Base-by-base conservation (phyloP, 2,797 vertebrate genomes). In the Cetoscarus ocellatus region DNA sequence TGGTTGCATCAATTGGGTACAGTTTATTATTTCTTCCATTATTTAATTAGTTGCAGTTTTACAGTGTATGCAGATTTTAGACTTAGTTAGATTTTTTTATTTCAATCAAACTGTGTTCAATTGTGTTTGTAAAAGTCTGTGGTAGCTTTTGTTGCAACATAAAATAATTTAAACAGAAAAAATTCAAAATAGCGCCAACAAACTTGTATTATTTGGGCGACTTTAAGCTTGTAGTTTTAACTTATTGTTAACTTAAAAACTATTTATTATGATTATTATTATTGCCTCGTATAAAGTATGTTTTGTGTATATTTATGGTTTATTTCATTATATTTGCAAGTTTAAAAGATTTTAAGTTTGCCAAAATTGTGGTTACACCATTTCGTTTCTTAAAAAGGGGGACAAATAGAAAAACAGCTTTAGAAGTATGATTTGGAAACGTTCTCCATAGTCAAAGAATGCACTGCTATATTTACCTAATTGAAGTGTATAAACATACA, bases 231-330 rank as follows among this genome's bases (percentile, higher is more conserved):
- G 96, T 98, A 97, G 96, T 96, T 97, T 97, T 97, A 97, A 97
- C 96, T 98, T 97, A 97, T 96, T 96, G 96, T 97, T 97, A 96
- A 96, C 96, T 97, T 97, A 97, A 96, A 96, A 97, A 97, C 96
- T 96, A 96, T 96, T 96, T 96, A 96, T 96, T 95, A 95, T 95
- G 89, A 95, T 95, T 95, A 95, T 93, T 91, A 95, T 94, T 94
- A 95, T 94, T 93, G 96, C 96, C 95, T 95, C 95, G 95, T 96
- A 95, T 94, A 95, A 96, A 96, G 94, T 96, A 96, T 96, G 95
- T 97, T 96, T 96, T 96, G 96, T 97, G 96, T 97, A 96, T 96
- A 97, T 97, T 97, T 97, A 96, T 97, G 95, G 94, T 96, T 97
- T 97, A 93, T 94, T 96, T 96, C 94, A 95, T 96, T 96, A 95